Base-by-base conservation (phyloP, 2,888 invertebrate species). In the Standfussiana lucernea region DNA sequence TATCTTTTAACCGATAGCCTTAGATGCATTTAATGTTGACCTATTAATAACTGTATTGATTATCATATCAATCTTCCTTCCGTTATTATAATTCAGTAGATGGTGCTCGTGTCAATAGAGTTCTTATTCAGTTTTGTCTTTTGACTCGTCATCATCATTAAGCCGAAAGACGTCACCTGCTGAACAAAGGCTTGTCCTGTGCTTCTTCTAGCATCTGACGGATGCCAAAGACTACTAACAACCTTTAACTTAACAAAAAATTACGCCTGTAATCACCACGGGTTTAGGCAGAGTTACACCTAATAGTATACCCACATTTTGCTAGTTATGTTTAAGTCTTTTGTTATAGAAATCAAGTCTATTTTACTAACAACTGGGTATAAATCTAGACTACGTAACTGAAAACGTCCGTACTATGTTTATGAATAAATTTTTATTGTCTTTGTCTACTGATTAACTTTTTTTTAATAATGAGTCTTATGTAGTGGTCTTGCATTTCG, bases 31-130 rank as follows among this genome's bases (percentile, higher is more conserved):
- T 35, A 24, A 28, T 24, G 24, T 32, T 45, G 37, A 77, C 75
- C 10, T 56, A 10, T 65, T 45, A 32, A 78, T 62, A 64, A 76
- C 21, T 6, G 2, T 11, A 32, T n/a, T 75, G n/a, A 62, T 35
- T 64, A 6, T 13, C 13, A 7, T 15, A 42, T 21, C 18, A n/a
- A 4, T 53, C 8, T 24, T n/a, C 18, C 11, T 32, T 59, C 18
- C 3, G 2, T 28, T 0, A 37, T 24, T 45, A 37, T 28, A 6
- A 32, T 24, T 24, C 5, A 73, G 28, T 28, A 4, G 11, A 11
- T 11, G 32, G n/a, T n/a, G 2, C 1, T 1, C 18, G 8, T n/a
- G 28, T 18, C 2, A 42, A 24, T 24, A 0, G 13, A 24, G 7
- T 53, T 1, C 32, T n/a, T 62, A 37, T 37, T n/a, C 1, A n/a